Conservation (phyloP, 2,797 vertebrate species). For the Pygocentrus nattereri region DNA sequence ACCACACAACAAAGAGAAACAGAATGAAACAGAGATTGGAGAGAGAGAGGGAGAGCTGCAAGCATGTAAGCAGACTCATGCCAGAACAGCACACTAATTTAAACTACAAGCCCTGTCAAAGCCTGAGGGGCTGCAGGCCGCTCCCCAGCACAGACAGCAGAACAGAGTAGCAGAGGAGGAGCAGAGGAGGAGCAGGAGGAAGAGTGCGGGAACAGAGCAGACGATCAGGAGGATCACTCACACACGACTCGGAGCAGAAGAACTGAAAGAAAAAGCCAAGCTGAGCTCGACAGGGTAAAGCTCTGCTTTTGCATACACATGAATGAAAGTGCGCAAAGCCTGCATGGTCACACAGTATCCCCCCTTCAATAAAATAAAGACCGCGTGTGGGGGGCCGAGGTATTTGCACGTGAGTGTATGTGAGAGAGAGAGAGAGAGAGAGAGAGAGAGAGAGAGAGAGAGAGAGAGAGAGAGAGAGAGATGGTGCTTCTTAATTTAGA, state of each 20-base stretch:
- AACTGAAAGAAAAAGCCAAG: constrained; percentile 48
- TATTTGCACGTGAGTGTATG: constrained; percentile 13
- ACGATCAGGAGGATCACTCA: constrained; percentile 49
- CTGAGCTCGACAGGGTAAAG: constrained; percentile 45
- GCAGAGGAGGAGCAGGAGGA: constrained; percentile 46
- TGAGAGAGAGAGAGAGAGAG: constrained; percentile 11
- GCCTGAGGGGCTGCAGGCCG: constrained; percentile 37
- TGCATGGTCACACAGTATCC: constrained; percentile 59
- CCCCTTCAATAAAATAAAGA: constrained; percentile 46
- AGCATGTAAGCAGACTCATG: constrained; percentile 48
- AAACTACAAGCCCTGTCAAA: constrained; percentile 58
- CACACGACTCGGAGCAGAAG: constrained; percentile 44
- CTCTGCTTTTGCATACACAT: constrained; percentile 61
- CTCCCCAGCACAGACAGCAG: constrained; percentile 33
- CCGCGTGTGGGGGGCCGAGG: not conserved
- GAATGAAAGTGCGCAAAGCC: constrained; percentile 60
- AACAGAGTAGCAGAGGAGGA: constrained; percentile 41
- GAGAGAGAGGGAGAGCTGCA: constrained; percentile 44
- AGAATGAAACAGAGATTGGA: constrained; percentile 35
- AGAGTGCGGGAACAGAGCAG: constrained; percentile 51
- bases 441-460: constrained; percentile 9
- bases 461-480: constrained; percentile 19
- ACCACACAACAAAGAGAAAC: constrained; percentile 26
- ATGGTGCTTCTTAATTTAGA: constrained; percentile 32
- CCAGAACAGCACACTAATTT: constrained; percentile 45